These are phyloP conservation scores for Falco columbarius DNA, from an alignment of 2,797 vertebrate species.

Conservation along the genomic window DNA sequence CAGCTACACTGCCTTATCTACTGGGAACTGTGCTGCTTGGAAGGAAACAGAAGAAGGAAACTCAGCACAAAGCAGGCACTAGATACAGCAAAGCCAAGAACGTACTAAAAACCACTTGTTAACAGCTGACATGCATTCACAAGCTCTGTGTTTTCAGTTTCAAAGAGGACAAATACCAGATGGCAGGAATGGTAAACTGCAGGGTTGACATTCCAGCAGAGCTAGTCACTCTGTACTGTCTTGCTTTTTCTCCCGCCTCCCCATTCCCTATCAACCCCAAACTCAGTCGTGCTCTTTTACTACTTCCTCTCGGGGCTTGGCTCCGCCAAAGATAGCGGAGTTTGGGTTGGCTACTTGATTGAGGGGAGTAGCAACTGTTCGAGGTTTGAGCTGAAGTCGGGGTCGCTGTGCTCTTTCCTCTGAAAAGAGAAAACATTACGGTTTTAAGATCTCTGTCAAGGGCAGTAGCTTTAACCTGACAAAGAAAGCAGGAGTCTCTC, in stretches of 20 bases:
- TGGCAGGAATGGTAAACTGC: slow-evolving; percentile 83
- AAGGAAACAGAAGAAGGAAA: slow-evolving; percentile 60
- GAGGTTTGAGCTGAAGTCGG: slow-evolving; percentile 95
- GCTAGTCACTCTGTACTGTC: slow-evolving; percentile 74
- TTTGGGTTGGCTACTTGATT: slow-evolving; percentile 99
- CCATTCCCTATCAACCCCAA: slow-evolving; percentile 67
- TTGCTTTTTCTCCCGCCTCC: slow-evolving; percentile 66
- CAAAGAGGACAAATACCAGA: slow-evolving; percentile 80
- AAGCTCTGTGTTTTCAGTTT: slow-evolving; percentile 85
- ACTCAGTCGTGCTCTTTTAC: slow-evolving; percentile 88
- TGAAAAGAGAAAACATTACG: slow-evolving; percentile 62
- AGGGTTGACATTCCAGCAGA: slow-evolving; percentile 78
- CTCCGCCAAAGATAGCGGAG: slow-evolving; percentile 97
- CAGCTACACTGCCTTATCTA: slow-evolving; percentile 37
- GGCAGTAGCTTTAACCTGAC: not conserved
- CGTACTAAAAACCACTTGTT: slow-evolving; percentile 88
- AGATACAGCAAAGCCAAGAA: slow-evolving; percentile 87
- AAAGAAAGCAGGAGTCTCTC: not conserved
- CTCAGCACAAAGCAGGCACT: slow-evolving; percentile 85
- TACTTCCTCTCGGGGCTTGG: slow-evolving; percentile 95
- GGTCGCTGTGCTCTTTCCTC: slow-evolving; percentile 97
- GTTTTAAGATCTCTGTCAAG: not conserved
- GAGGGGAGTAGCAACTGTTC: slow-evolving; percentile 92
- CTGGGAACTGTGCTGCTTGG: slow-evolving; percentile 48
- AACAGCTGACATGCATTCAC: slow-evolving; percentile 92